Evolutionary conservation across 2,797 vertebrate genomes (phyloP).

Genomic region (Spondyliosoma cantharus): DNA sequence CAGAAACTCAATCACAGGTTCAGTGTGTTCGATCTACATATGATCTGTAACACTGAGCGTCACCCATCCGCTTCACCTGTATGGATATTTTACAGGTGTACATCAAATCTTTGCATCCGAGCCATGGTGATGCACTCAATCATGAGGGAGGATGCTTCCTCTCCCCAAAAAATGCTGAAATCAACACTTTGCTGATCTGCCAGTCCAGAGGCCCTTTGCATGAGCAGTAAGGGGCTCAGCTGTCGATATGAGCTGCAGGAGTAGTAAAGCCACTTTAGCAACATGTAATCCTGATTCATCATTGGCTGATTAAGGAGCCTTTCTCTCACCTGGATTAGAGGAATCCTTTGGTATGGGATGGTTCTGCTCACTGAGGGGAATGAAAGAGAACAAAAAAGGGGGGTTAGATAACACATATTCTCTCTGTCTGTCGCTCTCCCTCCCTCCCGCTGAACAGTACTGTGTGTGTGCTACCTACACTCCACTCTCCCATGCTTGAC

Average conservation of each 20-base stretch:
- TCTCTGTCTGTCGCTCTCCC: constrained; percentile 43
- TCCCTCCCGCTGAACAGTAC: constrained; percentile 65
- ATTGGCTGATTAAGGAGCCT: constrained; percentile 60
- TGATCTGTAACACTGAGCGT: not conserved
- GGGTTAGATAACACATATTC: constrained; percentile 69
- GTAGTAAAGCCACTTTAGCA: constrained; percentile 66
- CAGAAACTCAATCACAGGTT: not conserved
- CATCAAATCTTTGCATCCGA: constrained; percentile 16
- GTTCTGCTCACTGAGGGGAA: constrained; percentile 46
- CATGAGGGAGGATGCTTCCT: constrained; percentile 25
- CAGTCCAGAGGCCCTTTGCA: constrained; percentile 39
- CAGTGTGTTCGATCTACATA: not conserved
- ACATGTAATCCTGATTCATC: constrained; percentile 72
- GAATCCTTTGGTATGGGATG: constrained; percentile 41
- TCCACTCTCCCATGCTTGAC: constrained; percentile 83
- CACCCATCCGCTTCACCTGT: not conserved
- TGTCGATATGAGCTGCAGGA: constrained; percentile 49
- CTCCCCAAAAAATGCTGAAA: constrained; percentile 29
- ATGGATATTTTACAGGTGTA: constrained; percentile 18
- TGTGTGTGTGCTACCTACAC: constrained; percentile 82
- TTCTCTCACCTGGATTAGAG: constrained; percentile 76
- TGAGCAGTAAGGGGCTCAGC: constrained; percentile 34
- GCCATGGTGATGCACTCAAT: not conserved
- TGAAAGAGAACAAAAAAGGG: constrained; percentile 57
- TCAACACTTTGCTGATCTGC: constrained; percentile 25